Percentiles rank a stretch among this genome's conserved stretches.
Conservation (phyloP, 2,113 vertebrate genomes). For the Narcine bancroftii region DNA sequence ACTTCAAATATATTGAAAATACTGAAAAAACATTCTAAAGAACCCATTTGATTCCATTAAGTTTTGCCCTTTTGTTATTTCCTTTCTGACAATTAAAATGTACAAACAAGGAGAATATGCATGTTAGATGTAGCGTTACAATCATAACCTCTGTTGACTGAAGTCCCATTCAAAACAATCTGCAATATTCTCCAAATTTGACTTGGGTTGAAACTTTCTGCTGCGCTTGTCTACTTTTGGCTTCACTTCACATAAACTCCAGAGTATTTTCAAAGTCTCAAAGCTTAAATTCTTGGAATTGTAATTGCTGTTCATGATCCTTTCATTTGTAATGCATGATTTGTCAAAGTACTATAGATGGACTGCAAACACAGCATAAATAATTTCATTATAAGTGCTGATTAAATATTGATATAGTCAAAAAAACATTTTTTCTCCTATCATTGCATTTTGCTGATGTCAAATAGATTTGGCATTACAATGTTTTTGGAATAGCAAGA, state of each 20-base stretch:
- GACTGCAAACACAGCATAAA: conserved; percentile 68
- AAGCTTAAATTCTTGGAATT: conserved; percentile 28
- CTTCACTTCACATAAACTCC: neutral
- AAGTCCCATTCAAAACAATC: neutral
- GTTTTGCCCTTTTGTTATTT: neutral
- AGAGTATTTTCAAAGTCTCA: neutral
- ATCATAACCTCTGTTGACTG: neutral
- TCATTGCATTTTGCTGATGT: conserved; percentile 94
- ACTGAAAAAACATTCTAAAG: neutral
- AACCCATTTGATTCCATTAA: neutral
- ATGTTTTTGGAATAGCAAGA: conserved; percentile 92
- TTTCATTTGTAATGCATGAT: conserved; percentile 30
- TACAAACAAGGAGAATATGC: neutral
- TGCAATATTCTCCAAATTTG: neutral
- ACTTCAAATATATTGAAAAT: neutral
- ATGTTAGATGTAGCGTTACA: neutral
- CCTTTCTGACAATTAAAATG: neutral
- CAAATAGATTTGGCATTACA: conserved; percentile 96
- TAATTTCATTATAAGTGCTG: conserved; percentile 66
- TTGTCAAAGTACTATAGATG: conserved; percentile 54
- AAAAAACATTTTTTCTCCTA: conserved; percentile 73
- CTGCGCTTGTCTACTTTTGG: neutral
- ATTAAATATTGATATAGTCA: conserved; percentile 46
- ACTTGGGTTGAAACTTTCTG: neutral
- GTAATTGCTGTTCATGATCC: conserved; percentile 7